Percentiles rank a stretch among this genome's conserved stretches.
phyloP scores from a whole-genome alignment of 2,888 invertebrate species.

The Ophonus ardosiacus region DNA sequence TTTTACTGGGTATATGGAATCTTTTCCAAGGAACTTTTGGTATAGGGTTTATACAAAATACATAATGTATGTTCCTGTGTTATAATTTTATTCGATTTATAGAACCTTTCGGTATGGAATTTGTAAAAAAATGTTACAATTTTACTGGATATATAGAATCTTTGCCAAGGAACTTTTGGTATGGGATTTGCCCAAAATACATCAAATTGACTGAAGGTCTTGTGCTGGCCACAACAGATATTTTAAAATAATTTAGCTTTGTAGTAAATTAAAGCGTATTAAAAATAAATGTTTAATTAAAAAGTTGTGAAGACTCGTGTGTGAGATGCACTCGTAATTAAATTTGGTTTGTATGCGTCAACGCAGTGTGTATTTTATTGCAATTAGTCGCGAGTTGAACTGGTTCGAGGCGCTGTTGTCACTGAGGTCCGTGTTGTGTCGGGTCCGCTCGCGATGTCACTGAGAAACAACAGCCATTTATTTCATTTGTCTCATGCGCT shows the following conservation, averaged over 20 bases:
- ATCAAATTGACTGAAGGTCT: too few relatives aligned
- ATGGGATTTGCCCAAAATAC: too few relatives aligned
- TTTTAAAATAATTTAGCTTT: background rate
- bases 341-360: background rate
- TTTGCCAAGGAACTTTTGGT: too few relatives aligned
- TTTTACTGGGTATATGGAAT: too few relatives aligned
- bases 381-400: conserved; percentile 34
- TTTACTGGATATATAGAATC: too few relatives aligned
- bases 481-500: conserved; percentile 11
- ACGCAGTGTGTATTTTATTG: conserved; percentile 39
- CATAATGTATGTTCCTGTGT: too few relatives aligned
- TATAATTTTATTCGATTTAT: too few relatives aligned
- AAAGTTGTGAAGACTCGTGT: background rate
- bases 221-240: too few relatives aligned
- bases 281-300: conserved; percentile 7
- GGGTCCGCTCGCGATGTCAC: conserved; percentile 9
- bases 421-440: background rate
- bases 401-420: background rate
- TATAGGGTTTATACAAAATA: too few relatives aligned
- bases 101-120: too few relatives aligned
- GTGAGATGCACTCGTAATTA: conserved; percentile 11
- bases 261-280: background rate
- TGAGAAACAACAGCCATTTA: conserved; percentile 29
- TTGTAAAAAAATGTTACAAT: too few relatives aligned
- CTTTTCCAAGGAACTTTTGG: too few relatives aligned